A percentile compares a stretch with the other conserved stretches of the same genome.
Conservation (phyloP, 2,113 vertebrate species). For the Plecotus auritus region DNA sequence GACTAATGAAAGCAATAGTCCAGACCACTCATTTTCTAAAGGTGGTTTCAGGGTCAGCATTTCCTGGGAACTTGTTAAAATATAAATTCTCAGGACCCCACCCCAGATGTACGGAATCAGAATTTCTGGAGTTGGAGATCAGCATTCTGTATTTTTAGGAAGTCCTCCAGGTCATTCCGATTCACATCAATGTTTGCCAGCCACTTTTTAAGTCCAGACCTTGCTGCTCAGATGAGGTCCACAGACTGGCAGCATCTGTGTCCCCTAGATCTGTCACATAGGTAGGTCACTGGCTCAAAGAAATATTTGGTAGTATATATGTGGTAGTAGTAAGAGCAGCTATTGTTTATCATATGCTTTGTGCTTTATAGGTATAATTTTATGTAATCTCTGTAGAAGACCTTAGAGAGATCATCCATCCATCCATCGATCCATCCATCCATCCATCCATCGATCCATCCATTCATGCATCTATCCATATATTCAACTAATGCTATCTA, state of each 20-base stretch:
- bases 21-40: background rate
- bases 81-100: background rate
- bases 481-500: background rate
- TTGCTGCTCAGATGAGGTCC: background rate
- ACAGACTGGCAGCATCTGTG: background rate
- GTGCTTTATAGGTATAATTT: background rate
- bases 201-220: background rate
- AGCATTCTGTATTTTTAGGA: background rate
- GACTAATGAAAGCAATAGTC: background rate
- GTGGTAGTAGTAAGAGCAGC: background rate
- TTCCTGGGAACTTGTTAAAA: background rate
- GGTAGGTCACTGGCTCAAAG: background rate
- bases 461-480: background rate
- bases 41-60: background rate
- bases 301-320: background rate
- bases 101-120: background rate
- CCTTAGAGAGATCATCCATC: background rate
- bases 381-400: background rate
- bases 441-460: background rate
- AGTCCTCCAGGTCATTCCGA: background rate
- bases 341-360: background rate
- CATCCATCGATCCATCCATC: background rate
- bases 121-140: background rate
- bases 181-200: background rate
- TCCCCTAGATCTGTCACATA: background rate